Evolutionary conservation across 2,113 vertebrate genomes (phyloP), one percentile per base, ranked within the genome.

Genomic region (Prionailurus bengalensis): DNA sequence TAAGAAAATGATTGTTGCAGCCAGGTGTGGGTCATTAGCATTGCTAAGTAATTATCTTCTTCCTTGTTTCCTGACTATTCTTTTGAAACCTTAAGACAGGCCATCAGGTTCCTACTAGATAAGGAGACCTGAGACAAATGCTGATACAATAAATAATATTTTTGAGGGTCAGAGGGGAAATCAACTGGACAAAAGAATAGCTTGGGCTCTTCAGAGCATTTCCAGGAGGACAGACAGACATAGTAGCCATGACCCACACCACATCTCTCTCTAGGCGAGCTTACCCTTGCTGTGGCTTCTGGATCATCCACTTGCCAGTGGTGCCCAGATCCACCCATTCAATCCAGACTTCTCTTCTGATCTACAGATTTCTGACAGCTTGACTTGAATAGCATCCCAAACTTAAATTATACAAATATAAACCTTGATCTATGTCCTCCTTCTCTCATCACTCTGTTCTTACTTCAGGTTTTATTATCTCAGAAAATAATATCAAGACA

Each of bases 1-100:
- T 29, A 80, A 83, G 68, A 78, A 94, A 97, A 81, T 33, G n/a
- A 96, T 71, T 94, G 92, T 88, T 86, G 61, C 74, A 78, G 9
- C 81, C 68, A 95, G 85, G 91, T 96, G 97, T 82, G 81, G 83
- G 23, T 51, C 66, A 14, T 68, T 88, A 94, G 33, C 84, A 70
- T 73, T 31, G 51, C 61, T 36, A 70, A 15, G 29, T 84, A 66
- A 84, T 12, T 51, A 65, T 58, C 53, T 85, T 33, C 36, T 86
- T 17, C 61, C 74, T 39, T 80, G 89, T 48, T 81, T 73, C 84
- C 76, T 71, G 29, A 76, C 68, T 33, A 23, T 29, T 48, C 27
- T 61, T 29, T 61, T 11, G 15, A 94, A 73, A 55, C 25, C 31
- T 31, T 68, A 73, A 53, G 58, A 19, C 3, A 21, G 73, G 45